phyloP scores from a whole-genome alignment of 1,140 invertebrate species.

The Camponotus floridanus region DNA sequence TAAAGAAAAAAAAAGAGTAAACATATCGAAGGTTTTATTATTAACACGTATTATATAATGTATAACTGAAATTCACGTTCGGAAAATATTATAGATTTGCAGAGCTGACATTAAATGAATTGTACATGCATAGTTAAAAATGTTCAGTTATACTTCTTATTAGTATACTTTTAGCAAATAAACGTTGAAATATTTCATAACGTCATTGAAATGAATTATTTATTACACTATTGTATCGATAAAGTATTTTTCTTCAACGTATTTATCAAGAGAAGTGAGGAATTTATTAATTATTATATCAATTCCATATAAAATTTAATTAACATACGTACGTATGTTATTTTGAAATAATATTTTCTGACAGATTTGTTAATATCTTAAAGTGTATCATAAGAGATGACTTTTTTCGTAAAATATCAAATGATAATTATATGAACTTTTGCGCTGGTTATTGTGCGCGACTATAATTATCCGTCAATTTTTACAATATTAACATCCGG shows the following conservation, averaged over 20 bases:
- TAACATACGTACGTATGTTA: too few relatives aligned
- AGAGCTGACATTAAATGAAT: too few relatives aligned
- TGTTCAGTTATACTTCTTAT: background rate
- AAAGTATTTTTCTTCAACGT: background rate
- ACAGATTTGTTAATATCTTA: background rate
- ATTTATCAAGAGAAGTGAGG: too few relatives aligned
- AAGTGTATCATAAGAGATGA: background rate
- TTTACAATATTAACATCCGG: slow-evolving; percentile 30
- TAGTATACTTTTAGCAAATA: too few relatives aligned
- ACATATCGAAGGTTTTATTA: too few relatives aligned
- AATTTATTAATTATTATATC: too few relatives aligned
- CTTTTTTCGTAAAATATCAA: background rate
- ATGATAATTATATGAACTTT: background rate
- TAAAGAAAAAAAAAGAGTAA: too few relatives aligned
- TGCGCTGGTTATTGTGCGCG: background rate
- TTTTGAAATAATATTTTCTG: background rate
- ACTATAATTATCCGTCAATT: background rate
- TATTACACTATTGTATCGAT: background rate
- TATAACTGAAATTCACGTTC: too few relatives aligned
- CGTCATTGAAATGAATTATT: background rate
- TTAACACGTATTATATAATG: too few relatives aligned
- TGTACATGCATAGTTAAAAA: background rate
- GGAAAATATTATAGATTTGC: background rate
- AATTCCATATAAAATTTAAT: background rate
- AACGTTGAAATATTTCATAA: background rate